Percentiles rank a stretch among this genome's conserved stretches.
Conservation (phyloP, 2,797 vertebrate genomes). For the Pantherophis vulpinus region DNA sequence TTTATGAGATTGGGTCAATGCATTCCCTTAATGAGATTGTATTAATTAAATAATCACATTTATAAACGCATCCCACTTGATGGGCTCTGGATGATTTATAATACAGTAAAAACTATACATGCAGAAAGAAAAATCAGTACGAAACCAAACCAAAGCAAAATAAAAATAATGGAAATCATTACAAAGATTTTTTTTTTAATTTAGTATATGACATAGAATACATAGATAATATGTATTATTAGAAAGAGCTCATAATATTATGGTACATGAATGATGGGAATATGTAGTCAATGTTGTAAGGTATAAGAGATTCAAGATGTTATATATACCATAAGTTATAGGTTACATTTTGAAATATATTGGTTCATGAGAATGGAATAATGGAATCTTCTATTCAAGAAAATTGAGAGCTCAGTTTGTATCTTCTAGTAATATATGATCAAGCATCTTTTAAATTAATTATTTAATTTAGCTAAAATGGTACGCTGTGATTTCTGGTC, state of each 20-base stretch:
- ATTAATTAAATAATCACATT: not conserved
- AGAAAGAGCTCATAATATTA: not conserved
- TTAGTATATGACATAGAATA: not conserved
- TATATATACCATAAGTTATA: not conserved
- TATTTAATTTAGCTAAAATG: not conserved
- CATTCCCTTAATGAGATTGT: not conserved
- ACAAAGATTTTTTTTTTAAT: not conserved
- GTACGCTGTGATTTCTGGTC: not conserved
- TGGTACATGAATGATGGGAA: not conserved
- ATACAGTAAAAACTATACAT: not conserved
- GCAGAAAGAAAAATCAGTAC: not conserved
- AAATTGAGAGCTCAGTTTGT: not conserved
- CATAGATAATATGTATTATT: not conserved
- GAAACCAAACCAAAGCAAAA: not conserved
- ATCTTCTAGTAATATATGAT: not conserved
- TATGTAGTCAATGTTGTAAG: too few species aligned
- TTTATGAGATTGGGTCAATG: not conserved
- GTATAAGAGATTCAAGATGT: not conserved
- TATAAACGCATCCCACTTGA: not conserved
- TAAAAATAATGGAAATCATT: not conserved
- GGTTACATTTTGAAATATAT: not conserved
- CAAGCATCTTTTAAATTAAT: not conserved
- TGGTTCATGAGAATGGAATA: not conserved
- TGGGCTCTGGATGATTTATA: not conserved
- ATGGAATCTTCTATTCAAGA: not conserved